Evolutionary conservation across 35 echinoderm and acorn worm genomes (phyloP).

Genomic region (Diadema setosum): DNA sequence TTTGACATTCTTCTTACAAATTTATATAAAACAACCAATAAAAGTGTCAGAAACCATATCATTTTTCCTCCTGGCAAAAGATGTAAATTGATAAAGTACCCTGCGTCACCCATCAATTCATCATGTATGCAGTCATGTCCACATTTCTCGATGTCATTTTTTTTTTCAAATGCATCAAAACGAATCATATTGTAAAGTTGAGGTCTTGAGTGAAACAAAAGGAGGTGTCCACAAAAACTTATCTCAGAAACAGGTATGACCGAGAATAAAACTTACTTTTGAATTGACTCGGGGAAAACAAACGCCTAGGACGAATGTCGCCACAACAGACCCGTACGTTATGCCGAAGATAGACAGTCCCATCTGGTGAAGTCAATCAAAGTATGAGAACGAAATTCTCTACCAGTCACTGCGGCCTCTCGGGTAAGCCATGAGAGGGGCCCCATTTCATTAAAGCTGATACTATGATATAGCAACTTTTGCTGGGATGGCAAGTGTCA

Average conservation of each 20-base stretch:
- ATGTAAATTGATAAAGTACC: too few relatives aligned
- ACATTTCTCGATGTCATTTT: not conserved
- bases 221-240: not conserved
- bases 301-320: not conserved
- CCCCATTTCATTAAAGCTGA: not conserved
- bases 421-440: not conserved
- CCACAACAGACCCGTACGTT: not conserved
- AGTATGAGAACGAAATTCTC: not conserved
- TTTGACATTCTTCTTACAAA: too few relatives aligned
- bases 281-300: not conserved
- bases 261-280: not conserved
- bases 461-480: not conserved
- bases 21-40: too few relatives aligned
- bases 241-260: not conserved
- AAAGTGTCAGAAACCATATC: too few relatives aligned
- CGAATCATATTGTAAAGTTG: not conserved
- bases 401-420: not conserved
- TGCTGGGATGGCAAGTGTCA: not conserved
- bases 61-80: too few relatives aligned
- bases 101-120: too few relatives aligned
- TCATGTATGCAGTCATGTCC: not conserved
- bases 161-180: not conserved
- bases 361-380: not conserved
- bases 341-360: not conserved
- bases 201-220: not conserved